Evolutionary conservation across 2,888 invertebrate species (phyloP).

Genomic region (Sylvicola cinctus): DNA sequence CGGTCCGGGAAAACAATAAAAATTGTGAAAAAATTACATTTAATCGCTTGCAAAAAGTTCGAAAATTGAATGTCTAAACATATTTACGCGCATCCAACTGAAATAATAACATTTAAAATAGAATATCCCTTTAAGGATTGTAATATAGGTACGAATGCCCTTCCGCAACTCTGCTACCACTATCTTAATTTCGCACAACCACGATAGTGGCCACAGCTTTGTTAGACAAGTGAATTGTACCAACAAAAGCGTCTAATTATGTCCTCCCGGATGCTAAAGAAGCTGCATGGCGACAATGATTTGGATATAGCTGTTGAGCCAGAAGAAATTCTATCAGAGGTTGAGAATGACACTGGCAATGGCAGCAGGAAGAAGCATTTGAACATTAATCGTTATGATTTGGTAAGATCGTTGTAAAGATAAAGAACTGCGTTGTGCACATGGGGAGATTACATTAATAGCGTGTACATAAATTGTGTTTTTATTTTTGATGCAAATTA

Average conservation of each 20-base stretch:
- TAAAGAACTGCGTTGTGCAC: background rate
- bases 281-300: conserved; percentile 37
- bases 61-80: too few relatives aligned
- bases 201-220: too few relatives aligned
- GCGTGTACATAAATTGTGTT: background rate
- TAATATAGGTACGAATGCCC: too few relatives aligned
- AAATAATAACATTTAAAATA: too few relatives aligned
- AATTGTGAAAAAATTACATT: too few relatives aligned
- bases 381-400: conserved; percentile 45
- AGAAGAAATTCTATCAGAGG: conserved; percentile 21
- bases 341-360: conserved; percentile 29
- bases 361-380: conserved; percentile 34
- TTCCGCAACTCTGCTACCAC: too few relatives aligned
- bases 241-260: conserved; percentile 19
- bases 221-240: too few relatives aligned
- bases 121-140: too few relatives aligned
- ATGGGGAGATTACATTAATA: background rate
- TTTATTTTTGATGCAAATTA: background rate
- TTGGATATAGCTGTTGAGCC: conserved; percentile 17
- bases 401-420: conserved; percentile 29
- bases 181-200: too few relatives aligned
- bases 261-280: conserved; percentile 44
- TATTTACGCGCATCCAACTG: too few relatives aligned
- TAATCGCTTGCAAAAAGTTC: too few relatives aligned
- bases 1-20: too few relatives aligned